A percentile compares a stretch with the other conserved stretches of the same genome.
These are phyloP conservation scores for Etheostoma spectabile DNA, from an alignment of 2,113 vertebrate genomes.

Conservation along the genomic window DNA sequence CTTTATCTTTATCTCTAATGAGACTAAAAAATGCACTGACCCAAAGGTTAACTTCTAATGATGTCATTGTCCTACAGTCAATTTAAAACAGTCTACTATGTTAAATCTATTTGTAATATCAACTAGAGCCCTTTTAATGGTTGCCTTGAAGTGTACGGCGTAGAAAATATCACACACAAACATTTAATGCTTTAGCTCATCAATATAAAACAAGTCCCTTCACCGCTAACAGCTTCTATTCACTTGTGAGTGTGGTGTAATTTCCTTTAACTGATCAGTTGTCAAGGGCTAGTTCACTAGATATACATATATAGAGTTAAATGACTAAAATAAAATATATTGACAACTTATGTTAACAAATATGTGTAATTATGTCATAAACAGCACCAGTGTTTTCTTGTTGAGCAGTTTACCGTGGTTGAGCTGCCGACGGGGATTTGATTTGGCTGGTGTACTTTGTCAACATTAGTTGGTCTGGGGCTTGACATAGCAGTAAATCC, in stretches of 20 bases:
- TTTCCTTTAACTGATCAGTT: background rate
- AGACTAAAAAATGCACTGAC: constrained; percentile 23
- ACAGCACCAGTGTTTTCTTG: background rate
- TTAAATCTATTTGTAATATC: constrained; percentile 19
- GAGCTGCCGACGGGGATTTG: constrained; percentile 73
- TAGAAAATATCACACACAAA: constrained; percentile 4
- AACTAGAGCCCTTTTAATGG: constrained; percentile 17
- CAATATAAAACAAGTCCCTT: background rate
- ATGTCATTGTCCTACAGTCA: constrained; percentile 3
- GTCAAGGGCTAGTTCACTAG: background rate
- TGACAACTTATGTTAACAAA: background rate
- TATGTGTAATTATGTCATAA: constrained; percentile 15
- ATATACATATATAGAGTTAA: background rate
- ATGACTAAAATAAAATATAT: background rate
- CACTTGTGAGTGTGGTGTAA: background rate
- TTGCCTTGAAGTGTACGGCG: background rate
- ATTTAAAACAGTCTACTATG: constrained; percentile 11
- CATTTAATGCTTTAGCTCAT: background rate
- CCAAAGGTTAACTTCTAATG: constrained; percentile 19
- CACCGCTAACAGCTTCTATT: background rate
- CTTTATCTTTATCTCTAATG: background rate
- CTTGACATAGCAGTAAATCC: constrained; percentile 74
- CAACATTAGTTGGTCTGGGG: constrained; percentile 81
- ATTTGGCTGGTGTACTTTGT: constrained; percentile 86
- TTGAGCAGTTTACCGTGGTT: constrained; percentile 67